phyloP scores from a whole-genome alignment of 2,888 invertebrate genomes.

The Desoria tigrina region DNA sequence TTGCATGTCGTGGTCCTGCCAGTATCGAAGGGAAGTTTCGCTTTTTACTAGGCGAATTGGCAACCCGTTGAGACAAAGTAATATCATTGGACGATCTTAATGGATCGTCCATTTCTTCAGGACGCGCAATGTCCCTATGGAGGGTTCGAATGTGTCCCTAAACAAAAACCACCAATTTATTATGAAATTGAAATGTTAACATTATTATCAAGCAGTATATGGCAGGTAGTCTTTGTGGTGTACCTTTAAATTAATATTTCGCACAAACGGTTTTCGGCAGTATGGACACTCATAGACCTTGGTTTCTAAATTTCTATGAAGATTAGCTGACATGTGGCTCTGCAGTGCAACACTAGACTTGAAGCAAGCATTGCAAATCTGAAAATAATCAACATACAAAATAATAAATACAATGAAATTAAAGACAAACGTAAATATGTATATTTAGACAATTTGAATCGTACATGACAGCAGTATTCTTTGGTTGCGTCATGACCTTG shows the following conservation, averaged over 20 bases:
- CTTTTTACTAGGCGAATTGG: constrained; percentile 26
- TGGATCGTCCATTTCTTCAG: constrained; percentile 58
- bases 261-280: constrained; percentile 72
- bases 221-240: not conserved
- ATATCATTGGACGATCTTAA: constrained; percentile 43
- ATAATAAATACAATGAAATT: constrained; percentile 9
- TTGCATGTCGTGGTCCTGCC: constrained; percentile 18
- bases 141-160: constrained; percentile 66
- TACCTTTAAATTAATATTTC: constrained; percentile 68
- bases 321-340: constrained; percentile 62
- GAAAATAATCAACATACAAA: too few species aligned
- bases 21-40: constrained; percentile 48
- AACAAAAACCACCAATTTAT: not conserved
- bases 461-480: constrained; percentile 50
- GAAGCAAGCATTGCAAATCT: constrained; percentile 64
- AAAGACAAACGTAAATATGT: not conserved
- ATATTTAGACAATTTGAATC: too few species aligned
- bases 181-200: constrained; percentile 15
- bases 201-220: constrained; percentile 4
- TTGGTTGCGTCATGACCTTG: constrained; percentile 61
- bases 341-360: constrained; percentile 55
- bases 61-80: constrained; percentile 33
- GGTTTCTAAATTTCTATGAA: constrained; percentile 54
- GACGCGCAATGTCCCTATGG: constrained; percentile 68
- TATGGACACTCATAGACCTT: constrained; percentile 67